Conservation (phyloP, 2,888 invertebrate genomes). For the Watsonalla binaria region DNA sequence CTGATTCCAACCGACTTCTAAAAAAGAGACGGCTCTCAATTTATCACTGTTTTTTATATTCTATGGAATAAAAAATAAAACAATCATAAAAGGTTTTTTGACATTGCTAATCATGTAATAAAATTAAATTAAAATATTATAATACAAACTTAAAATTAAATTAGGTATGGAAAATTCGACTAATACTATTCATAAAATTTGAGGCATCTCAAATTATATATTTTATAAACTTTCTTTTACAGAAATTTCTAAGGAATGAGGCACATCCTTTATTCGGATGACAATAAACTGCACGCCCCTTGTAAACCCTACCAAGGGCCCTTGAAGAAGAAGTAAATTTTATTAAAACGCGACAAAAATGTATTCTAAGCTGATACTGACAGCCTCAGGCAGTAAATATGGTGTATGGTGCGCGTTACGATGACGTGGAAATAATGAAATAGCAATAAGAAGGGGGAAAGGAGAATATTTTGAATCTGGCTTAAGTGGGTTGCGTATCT, state of each 20-base stretch:
- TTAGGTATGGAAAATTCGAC: too few relatives aligned
- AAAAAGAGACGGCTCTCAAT: too few relatives aligned
- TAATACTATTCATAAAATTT: not conserved
- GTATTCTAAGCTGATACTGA: constrained; percentile 30
- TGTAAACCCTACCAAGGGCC: constrained; percentile 29
- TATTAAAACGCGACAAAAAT: constrained; percentile 52
- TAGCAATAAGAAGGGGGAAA: constrained; percentile 7
- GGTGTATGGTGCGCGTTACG: constrained; percentile 16
- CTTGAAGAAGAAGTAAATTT: constrained; percentile 39
- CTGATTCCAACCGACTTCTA: too few relatives aligned
- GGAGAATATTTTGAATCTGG: not conserved
- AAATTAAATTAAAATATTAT: too few relatives aligned
- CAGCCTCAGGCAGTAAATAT: constrained; percentile 27
- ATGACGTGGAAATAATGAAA: constrained; percentile 14
- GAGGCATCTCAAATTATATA: constrained; percentile 4
- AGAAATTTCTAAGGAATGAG: constrained; percentile 12
- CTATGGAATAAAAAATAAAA: too few relatives aligned
- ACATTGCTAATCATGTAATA: too few relatives aligned
- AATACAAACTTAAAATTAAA: too few relatives aligned
- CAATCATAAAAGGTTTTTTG: too few relatives aligned
- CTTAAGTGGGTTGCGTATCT: not conserved
- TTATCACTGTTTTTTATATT: too few relatives aligned
- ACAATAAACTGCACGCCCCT: constrained; percentile 50
- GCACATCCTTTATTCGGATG: constrained; percentile 16
- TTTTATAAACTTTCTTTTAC: constrained; percentile 20